These are phyloP conservation scores for Chrysomela aeneicollis DNA, from an alignment of 2,888 invertebrate genomes.

Conservation along the genomic window DNA sequence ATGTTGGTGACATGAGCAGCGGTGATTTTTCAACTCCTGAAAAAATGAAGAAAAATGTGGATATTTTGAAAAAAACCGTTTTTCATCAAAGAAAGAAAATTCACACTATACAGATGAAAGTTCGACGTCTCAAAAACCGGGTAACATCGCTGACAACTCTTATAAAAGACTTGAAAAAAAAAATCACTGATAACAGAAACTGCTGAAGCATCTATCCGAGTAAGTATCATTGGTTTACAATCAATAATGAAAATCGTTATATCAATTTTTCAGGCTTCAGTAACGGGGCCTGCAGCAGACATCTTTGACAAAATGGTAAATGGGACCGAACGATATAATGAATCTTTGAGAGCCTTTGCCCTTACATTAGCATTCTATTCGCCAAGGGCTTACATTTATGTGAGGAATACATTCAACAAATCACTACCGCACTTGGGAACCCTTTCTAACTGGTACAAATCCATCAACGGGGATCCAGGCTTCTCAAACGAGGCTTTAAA, in stretches of 20 bases:
- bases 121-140: too few relatives aligned
- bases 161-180: background rate
- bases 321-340: too few relatives aligned
- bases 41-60: too few relatives aligned
- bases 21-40: too few relatives aligned
- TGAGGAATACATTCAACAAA: conserved; percentile 28
- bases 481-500: conserved; percentile 36
- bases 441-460: conserved; percentile 28
- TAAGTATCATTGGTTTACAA: background rate
- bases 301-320: too few relatives aligned
- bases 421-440: conserved; percentile 30
- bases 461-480: conserved; percentile 28
- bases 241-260: background rate
- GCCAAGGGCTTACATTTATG: conserved; percentile 30
- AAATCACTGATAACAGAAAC: background rate
- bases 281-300: background rate
- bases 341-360: conserved; percentile 20
- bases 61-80: too few relatives aligned
- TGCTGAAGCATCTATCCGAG: background rate
- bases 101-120: too few relatives aligned
- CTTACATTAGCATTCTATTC: conserved; percentile 33
- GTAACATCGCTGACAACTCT: too few relatives aligned
- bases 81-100: too few relatives aligned
- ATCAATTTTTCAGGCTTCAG: background rate
- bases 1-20: too few relatives aligned